Evolutionary conservation across 2,888 invertebrate species (phyloP).

Genomic region (Ornithoptera priamus): DNA sequence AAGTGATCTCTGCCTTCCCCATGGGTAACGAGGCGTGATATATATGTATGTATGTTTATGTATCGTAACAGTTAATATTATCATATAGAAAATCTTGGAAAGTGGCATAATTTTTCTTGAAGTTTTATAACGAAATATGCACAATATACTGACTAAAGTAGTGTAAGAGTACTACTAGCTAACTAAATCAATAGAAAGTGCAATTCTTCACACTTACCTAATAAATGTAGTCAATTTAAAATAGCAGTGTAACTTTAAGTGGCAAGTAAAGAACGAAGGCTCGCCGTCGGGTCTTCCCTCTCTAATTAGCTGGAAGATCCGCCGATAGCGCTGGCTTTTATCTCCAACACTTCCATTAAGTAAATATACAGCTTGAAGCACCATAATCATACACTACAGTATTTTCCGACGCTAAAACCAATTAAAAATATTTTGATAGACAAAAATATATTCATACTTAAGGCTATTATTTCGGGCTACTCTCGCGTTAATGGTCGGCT

Average conservation of each 20-base stretch:
- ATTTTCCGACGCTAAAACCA: constrained; percentile 71
- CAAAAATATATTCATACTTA: constrained; percentile 63
- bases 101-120: too few species aligned
- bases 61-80: too few species aligned
- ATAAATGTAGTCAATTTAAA: constrained; percentile 50
- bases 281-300: constrained; percentile 47
- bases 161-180: not conserved
- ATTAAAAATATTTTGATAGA: constrained; percentile 79
- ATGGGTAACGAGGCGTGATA: too few species aligned
- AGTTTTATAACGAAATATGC: too few species aligned
- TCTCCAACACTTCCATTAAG: constrained; percentile 77
- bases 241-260: constrained; percentile 73
- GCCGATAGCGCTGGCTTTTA: constrained; percentile 75
- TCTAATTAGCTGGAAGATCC: constrained; percentile 72
- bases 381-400: constrained; percentile 71
- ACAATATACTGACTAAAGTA: too few species aligned
- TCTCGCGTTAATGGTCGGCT: constrained; percentile 60
- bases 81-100: too few species aligned
- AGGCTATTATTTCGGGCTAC: constrained; percentile 58
- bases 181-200: constrained; percentile 2
- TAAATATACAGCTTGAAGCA: constrained; percentile 76
- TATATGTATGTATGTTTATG: too few species aligned
- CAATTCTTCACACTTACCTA: constrained; percentile 48
- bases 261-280: constrained; percentile 63
- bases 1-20: too few species aligned